Evolutionary conservation across 2,888 invertebrate species (phyloP).

Genomic region (Seladonia tumulorum): DNA sequence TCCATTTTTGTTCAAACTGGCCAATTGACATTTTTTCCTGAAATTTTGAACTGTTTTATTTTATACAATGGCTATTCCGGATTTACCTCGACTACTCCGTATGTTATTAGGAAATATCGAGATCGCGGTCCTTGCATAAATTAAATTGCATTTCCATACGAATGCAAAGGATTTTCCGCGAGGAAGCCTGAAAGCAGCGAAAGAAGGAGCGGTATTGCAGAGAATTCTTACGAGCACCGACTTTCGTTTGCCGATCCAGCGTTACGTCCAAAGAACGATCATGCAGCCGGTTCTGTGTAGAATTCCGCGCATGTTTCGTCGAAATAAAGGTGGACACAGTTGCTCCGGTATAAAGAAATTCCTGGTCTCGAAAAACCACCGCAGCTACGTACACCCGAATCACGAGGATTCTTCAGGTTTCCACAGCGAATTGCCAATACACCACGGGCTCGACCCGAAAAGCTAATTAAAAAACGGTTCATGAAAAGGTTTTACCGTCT

Average conservation of each 20-base stretch:
- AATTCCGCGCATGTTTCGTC: neutral
- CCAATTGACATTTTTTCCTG: neutral
- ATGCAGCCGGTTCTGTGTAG: conserved; percentile 4
- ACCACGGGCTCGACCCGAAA: neutral
- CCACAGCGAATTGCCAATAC: neutral
- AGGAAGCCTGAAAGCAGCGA: no score
- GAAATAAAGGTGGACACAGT: conserved; percentile 34
- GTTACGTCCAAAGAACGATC: conserved; percentile 7
- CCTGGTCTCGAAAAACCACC: neutral
- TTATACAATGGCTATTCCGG: neutral
- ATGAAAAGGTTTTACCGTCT: no score
- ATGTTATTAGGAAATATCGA: neutral
- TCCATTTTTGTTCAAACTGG: neutral
- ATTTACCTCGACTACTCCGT: neutral
- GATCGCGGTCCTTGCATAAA: neutral
- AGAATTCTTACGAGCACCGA: neutral
- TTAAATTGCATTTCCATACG: neutral
- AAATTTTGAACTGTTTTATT: neutral
- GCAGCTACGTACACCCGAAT: neutral
- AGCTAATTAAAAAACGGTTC: neutral
- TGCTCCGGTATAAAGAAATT: conserved; percentile 26
- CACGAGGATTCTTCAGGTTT: neutral
- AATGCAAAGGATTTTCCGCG: neutral
- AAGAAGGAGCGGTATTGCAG: neutral
- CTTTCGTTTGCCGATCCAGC: conserved; percentile 7